Evolutionary conservation across 2,797 vertebrate species (phyloP), one percentile per base, ranked within the genome.

Genomic region (Chelon auratus): DNA sequence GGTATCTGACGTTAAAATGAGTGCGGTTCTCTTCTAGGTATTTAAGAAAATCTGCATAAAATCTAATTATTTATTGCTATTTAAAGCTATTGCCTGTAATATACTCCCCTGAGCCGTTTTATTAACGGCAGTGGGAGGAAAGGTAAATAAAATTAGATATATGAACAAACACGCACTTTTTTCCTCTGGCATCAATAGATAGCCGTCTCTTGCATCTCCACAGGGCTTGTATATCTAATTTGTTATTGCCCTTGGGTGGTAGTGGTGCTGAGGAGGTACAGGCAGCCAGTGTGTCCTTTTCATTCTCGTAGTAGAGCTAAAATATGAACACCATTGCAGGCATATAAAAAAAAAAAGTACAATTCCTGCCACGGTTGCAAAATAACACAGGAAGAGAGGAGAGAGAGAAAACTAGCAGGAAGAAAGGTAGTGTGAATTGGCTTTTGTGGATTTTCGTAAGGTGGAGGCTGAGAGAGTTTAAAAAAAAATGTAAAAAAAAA

Each of bases 381-480:
- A 83, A 79, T 80, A 82, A 79, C 73, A 84, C 72, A 77, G 67
- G 55, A 50, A 86, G 63, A 75, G 37, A 24, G 52, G 77, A 72
- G 59, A 56, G 1, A 54, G 73, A 72, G 40, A 73, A 69, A 65
- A 62, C 70, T 48, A 81, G 81, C 75, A 80, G 48, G 24, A 54
- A 68, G 39, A 75, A 15, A 42, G 42, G 9, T 61, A 59, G 81
- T 88, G 88, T 81, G 78, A 88, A 91, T 83, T 87, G 83, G 72
- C 77, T 86, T 89, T 81, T 81, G 87, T 82, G 54, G 78, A 85
- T 92, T 76, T 84, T 87, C 67, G 22, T 76, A 55, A 77, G 69
- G 61, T 81, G 72, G 72, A 80, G 72, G 75, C 81, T 80, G 62
- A 64, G 62, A 82, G 63, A 14, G 61, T 60, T 26, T 26, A 26